These are phyloP conservation scores for Heliconius melpomene DNA, from an alignment of 1,140 invertebrate species.

Conservation along the genomic window DNA sequence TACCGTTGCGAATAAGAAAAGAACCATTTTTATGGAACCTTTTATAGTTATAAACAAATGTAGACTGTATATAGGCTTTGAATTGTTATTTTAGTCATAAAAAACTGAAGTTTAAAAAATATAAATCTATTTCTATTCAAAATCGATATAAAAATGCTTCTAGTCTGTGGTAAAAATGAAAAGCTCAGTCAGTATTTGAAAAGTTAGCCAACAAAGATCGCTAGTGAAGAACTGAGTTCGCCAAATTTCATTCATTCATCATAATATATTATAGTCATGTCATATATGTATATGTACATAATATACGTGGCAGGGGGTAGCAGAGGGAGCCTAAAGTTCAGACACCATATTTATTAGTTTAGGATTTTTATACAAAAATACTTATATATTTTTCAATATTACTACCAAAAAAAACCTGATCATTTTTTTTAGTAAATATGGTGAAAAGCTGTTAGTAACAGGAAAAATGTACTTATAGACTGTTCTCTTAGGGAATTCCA, in stretches of 20 bases:
- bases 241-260: not conserved
- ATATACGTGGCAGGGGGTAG: not conserved
- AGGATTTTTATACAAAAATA: too few relatives aligned
- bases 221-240: not conserved
- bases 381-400: too few relatives aligned
- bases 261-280: not conserved
- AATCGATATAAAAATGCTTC: not conserved
- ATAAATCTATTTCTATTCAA: not conserved
- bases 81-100: not conserved
- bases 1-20: too few relatives aligned
- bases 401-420: too few relatives aligned
- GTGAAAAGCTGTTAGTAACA: not conserved
- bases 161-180: not conserved
- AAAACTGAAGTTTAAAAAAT: not conserved
- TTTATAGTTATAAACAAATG: too few relatives aligned
- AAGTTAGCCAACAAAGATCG: not conserved
- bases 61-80: not conserved
- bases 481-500: not conserved
- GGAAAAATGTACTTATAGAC: not conserved
- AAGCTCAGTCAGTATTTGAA: not conserved
- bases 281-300: not conserved
- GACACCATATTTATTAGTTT: too few relatives aligned
- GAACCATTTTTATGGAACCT: too few relatives aligned
- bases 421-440: not conserved
- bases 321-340: too few relatives aligned